Evolutionary conservation across 2,797 vertebrate genomes (phyloP), one percentile per base, ranked within the genome.

Genomic region (Ptychadena robeensis): DNA sequence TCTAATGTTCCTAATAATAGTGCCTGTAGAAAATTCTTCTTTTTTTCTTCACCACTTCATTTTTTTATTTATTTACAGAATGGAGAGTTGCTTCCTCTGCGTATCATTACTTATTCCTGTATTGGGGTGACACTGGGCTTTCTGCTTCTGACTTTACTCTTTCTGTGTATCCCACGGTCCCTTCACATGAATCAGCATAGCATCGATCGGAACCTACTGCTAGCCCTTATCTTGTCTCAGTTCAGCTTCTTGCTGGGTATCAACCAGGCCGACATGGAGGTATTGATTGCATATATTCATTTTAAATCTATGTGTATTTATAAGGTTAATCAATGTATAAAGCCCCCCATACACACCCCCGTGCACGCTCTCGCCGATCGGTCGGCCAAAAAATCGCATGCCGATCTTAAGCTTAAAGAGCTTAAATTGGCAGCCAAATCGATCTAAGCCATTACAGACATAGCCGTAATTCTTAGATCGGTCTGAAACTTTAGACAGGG

Each of bases 231-330:
- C 88, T 88, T 96, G 76, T 94, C 97, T 0, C 93, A 98, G 90
- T 94, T 98, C 65, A 89, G 97, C 91, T 98, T 98, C 90, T 92
- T 97, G 77, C 90, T 98, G 31, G 97, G 97, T 86, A 97, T 98
- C 93, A 98, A 97, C 91, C 96, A 96, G 88, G 95, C 96, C 0
- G 97, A 98, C 87, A 94, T 95, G 85, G 94, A 95, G 82, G 97
- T 98, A 92, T 2, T 10, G 14, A 35, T 35, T n/a, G 44, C 44
- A 53, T 53, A 53, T 2, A 6, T 53, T 53, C 15, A n/a, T 0
- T 53, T 22, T 53, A 53, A 53, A 53, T 2, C 8, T 12, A 27
- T 15, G 40, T 71, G 11, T 27, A 10, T 7, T 44, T 30, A 30
- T 27, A 10, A 63, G n/a, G 11, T 2, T 27, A 63, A n/a, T 2